Evolutionary conservation across 2,888 invertebrate species (phyloP), one percentile per base, ranked within the genome.

Genomic region (Leuctra nigra): DNA sequence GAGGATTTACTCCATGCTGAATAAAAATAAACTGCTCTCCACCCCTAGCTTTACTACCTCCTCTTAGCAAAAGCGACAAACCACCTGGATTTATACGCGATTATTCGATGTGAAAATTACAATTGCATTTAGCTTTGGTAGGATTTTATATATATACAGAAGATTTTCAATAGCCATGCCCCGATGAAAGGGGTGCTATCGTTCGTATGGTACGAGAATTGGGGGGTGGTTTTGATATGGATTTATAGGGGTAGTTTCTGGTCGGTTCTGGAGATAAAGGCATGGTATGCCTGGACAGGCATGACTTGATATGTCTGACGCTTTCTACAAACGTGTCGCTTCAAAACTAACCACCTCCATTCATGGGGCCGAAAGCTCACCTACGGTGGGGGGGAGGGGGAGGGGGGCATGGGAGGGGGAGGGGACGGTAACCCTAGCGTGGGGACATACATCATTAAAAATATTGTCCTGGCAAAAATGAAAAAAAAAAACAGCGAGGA

Each of bases 41-140:
- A n/a, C n/a, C n/a, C n/a, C n/a, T n/a, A n/a, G n/a, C n/a, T n/a
- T n/a, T n/a, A n/a, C n/a, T n/a, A n/a, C n/a, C n/a, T n/a, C 35
- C 33, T 33, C 35, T 16, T 50, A 16, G 33, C 41, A 11, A 29
- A 9, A n/a, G 35, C 18, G 22, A 48, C 54, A 47, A 58, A 44
- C 58, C 59, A 59, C 59, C 59, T 60, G 59, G 59, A 60, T 55
- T 60, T 60, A 60, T 55, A 39, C 44, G 29, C 41, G 58, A 44
- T 55, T 58, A 60, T 57, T 55, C 57, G 20, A 35, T 35, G 33
- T 55, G 55, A 55, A 60, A 60, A 60, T 60, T 60, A 60, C 59
- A 60, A 60, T 60, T 60, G 57, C 59, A 60, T 60, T 59, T 53
- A 54, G 50, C n/a, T n/a, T n/a, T n/a, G 33, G 35, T 35, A 18